Base-by-base conservation (phyloP, 2,797 vertebrate genomes). In the Amblyopsis hoosieri region DNA sequence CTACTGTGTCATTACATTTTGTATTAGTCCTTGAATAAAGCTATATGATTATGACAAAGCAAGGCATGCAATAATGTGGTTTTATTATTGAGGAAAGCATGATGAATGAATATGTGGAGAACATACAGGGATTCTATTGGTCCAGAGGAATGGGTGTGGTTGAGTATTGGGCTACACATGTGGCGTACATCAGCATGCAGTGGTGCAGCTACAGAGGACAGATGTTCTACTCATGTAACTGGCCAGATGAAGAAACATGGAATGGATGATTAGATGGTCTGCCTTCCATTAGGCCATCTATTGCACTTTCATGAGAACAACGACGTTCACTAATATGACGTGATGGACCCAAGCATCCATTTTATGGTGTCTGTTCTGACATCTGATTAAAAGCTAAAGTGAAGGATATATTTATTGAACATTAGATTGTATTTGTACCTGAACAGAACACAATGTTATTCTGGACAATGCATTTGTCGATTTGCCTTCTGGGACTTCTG, bases 21-120 rank as follows among this genome's bases (percentile, higher is more conserved):
- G 95, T 98, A 97, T 94, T 90, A 95, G 92, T 95, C 92, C 93
- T 94, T 95, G 90, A 93, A 96, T 94, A 95, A 93, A 96, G 74
- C 95, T 69, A 94, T 95, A 94, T 88, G 76, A 83, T 82, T 80
- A 90, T 79, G 94, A 95, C 91, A 70, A 45, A 17, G n/a, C 33
- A 60, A 7, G 4, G 14, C 14, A 3, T 12, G 37, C 12, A 42
- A 45, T 14, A 9, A 12, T 7, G n/a, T 33, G 4, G 14, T 42
- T 17, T 53, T 53, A 17, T 42, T 57, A 37, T 13, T 17, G 17
- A 15, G 45, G 11, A 23, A 29, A 17, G n/a, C 23, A 12, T 10
- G 11, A 7, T 2, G 12, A 12, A 11, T 42, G 15, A 2, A 55
- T 15, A 67, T 3, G 59, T n/a, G 29, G 29, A 46, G 15, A 45